Conservation (phyloP, 2,888 invertebrate genomes). For the Anticlea derivata region DNA sequence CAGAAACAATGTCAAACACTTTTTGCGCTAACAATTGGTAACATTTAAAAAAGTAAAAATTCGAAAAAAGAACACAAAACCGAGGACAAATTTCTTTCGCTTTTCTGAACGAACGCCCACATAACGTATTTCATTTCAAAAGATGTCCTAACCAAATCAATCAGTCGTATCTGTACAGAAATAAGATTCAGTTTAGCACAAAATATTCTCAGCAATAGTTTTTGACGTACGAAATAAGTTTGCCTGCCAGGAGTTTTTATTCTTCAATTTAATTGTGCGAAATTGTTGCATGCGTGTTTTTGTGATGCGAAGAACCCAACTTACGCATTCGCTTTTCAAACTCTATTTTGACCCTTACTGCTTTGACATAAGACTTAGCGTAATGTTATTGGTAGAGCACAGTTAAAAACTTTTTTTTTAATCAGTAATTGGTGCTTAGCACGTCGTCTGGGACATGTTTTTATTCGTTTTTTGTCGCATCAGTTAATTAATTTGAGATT, state of each 20-base stretch:
- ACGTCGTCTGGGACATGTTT: conserved; percentile 38
- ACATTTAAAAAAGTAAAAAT: conserved; percentile 46
- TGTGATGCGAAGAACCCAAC: conserved; percentile 36
- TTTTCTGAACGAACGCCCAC: conserved; percentile 57
- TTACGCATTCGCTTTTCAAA: neutral
- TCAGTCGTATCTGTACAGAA: neutral
- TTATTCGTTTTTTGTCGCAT: conserved; percentile 28
- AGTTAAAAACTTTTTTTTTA: conserved; percentile 27
- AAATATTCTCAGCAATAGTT: neutral
- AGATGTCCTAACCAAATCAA: neutral
- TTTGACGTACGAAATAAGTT: conserved; percentile 33
- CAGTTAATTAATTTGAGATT: conserved; percentile 34
- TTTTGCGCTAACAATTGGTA: conserved; percentile 69
- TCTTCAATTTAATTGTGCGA: conserved; percentile 72
- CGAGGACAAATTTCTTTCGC: conserved; percentile 78
- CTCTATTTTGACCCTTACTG: conserved; percentile 1
- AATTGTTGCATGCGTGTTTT: conserved; percentile 75
- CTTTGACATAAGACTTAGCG: conserved; percentile 10
- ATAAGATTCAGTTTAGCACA: conserved; percentile 15
- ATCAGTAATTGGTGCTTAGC: conserved; percentile 46
- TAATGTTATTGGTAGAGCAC: neutral
- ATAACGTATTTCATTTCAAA: conserved; percentile 16
- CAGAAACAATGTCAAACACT: conserved; percentile 74
- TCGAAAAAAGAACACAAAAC: conserved; percentile 50
- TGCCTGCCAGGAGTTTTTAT: conserved; percentile 61